phyloP scores from a whole-genome alignment of 2,797 vertebrate species.

The Leuciscus waleckii region DNA sequence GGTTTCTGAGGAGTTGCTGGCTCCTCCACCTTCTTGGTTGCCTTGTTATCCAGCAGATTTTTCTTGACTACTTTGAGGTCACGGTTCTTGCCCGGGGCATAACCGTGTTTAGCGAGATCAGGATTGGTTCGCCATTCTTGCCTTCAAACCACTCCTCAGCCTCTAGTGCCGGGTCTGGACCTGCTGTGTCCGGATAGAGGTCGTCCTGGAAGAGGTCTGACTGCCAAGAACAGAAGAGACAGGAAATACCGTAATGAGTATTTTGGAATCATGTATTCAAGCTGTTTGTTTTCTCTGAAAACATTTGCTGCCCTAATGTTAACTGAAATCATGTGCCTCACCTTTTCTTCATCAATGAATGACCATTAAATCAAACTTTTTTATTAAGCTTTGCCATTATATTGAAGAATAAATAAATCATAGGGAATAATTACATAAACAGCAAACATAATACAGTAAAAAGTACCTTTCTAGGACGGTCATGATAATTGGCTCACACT shows the following conservation, averaged over 20 bases:
- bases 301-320: background rate
- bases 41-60: constrained; percentile 92
- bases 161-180: constrained; percentile 92
- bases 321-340: background rate
- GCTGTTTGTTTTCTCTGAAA: constrained; percentile 30
- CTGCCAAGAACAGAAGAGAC: constrained; percentile 68
- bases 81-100: constrained; percentile 91
- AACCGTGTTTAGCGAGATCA: constrained; percentile 96
- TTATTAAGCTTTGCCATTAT: background rate
- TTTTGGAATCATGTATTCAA: background rate
- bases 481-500: constrained; percentile 93
- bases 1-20: constrained; percentile 82
- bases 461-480: constrained; percentile 89
- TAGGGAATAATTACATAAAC: background rate
- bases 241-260: constrained; percentile 24
- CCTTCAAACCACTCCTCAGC: constrained; percentile 96
- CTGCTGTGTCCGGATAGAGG: constrained; percentile 93
- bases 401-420: background rate
- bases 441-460: background rate
- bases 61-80: constrained; percentile 95
- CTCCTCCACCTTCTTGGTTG: constrained; percentile 85
- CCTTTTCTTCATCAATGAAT: background rate
- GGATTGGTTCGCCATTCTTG: constrained; percentile 90
- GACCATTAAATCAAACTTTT: background rate
- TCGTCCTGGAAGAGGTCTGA: constrained; percentile 99